Evolutionary conservation across 2,113 vertebrate genomes (phyloP).

Genomic region (Dolichallabes microphthalmus): DNA sequence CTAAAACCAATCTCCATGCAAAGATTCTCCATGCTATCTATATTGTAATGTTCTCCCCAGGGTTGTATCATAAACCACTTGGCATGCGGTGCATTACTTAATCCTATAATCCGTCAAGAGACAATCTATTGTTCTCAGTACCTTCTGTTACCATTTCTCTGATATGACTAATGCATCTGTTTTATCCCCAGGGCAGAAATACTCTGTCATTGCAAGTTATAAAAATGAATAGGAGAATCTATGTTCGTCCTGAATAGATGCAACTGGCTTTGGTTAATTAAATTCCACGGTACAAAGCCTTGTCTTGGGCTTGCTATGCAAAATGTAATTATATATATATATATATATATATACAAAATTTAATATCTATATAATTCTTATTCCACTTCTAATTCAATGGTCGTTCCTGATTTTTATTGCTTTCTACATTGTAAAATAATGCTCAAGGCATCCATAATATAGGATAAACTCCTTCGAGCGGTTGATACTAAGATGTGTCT

Average conservation of each 20-base stretch:
- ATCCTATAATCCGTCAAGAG: conserved; percentile 38
- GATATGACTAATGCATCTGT: conserved; percentile 38
- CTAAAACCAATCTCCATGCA: background rate
- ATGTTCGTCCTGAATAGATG: background rate
- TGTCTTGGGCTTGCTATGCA: background rate
- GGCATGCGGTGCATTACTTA: conserved; percentile 22
- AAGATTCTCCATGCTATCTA: background rate
- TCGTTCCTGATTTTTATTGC: too few relatives aligned
- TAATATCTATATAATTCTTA: too few relatives aligned
- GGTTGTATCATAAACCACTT: conserved; percentile 32
- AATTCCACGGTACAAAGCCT: background rate
- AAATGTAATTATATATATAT: background rate
- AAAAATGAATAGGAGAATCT: conserved; percentile 16
- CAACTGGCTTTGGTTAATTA: conserved; percentile 20
- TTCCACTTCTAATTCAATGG: too few relatives aligned
- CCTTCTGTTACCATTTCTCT: conserved; percentile 27
- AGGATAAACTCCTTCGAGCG: too few relatives aligned
- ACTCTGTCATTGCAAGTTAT: conserved; percentile 22
- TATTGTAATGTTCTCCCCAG: conserved; percentile 19
- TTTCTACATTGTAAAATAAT: too few relatives aligned
- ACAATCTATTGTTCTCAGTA: conserved; percentile 26
- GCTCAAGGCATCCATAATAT: too few relatives aligned
- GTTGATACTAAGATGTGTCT: too few relatives aligned
- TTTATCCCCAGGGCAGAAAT: conserved; percentile 14
- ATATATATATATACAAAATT: too few relatives aligned